Conservation (phyloP, 2,113 vertebrate genomes). For the Mus pahari region DNA sequence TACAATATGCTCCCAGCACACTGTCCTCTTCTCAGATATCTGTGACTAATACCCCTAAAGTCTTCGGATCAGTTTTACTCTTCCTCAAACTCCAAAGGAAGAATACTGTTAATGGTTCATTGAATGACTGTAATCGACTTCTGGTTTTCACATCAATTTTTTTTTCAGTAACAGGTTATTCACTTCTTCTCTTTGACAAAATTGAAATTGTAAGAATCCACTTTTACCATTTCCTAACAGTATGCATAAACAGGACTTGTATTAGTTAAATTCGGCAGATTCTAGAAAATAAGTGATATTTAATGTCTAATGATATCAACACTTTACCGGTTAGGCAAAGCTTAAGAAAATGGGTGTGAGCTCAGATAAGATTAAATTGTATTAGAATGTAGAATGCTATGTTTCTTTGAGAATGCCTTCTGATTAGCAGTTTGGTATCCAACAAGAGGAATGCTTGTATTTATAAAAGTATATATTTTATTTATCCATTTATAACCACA, state of each 20-base stretch:
- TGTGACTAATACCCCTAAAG: fast-evolving
- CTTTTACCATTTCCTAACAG: not conserved
- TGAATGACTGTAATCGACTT: not conserved
- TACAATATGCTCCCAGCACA: too few species aligned
- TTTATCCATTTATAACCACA: not conserved
- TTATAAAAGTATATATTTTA: not conserved
- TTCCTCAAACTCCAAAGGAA: not conserved
- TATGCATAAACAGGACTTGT: not conserved
- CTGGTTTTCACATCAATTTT: not conserved
- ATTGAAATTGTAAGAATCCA: not conserved
- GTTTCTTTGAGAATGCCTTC: not conserved
- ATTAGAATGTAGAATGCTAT: not conserved
- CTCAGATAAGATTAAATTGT: not conserved
- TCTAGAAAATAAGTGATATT: not conserved
- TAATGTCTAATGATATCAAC: not conserved
- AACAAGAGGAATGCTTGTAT: not conserved
- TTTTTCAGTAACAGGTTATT: not conserved
- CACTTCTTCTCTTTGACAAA: not conserved
- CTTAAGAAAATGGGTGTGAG: not conserved
- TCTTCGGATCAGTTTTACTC: not conserved
- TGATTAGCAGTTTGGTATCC: not conserved
- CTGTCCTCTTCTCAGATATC: not conserved
- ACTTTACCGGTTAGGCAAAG: not conserved
- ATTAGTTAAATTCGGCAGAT: not conserved
- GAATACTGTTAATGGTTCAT: not conserved